Conservation (phyloP, 2,113 vertebrate species). For the Tragelaphus buxtoni region DNA sequence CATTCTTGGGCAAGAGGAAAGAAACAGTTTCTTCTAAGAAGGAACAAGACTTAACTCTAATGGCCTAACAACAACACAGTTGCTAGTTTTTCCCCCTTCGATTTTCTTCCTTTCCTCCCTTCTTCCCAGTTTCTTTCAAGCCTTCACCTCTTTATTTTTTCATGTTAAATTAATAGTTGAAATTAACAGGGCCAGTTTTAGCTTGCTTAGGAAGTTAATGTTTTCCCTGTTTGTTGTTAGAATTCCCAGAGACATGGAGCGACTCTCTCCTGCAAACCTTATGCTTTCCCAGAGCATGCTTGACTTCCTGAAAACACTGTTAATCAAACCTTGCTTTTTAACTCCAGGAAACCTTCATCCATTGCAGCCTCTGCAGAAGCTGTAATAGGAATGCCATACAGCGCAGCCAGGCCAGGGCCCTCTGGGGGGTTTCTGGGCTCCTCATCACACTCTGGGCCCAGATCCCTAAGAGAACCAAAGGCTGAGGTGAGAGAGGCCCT, state of each 20-base stretch:
- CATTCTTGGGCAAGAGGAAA: not conserved
- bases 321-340: not conserved
- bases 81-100: not conserved
- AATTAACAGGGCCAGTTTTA: not conserved
- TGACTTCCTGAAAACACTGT: not conserved
- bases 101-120: not conserved
- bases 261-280: not conserved
- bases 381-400: not conserved
- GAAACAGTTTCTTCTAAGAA: not conserved
- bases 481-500: not conserved
- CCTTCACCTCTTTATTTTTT: not conserved
- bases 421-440: not conserved
- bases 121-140: not conserved
- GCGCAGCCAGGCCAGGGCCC: too few relatives aligned
- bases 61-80: not conserved
- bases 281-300: not conserved
- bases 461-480: not conserved
- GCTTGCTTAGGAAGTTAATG: slow-evolving; percentile 15
- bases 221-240: slow-evolving; percentile 8
- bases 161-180: not conserved
- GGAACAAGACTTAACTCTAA: not conserved
- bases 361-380: not conserved
- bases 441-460: not conserved
- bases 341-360: not conserved
- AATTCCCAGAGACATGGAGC: not conserved